Conservation (phyloP, 2,797 vertebrate genomes). For the Sylvilagus floridanus region DNA sequence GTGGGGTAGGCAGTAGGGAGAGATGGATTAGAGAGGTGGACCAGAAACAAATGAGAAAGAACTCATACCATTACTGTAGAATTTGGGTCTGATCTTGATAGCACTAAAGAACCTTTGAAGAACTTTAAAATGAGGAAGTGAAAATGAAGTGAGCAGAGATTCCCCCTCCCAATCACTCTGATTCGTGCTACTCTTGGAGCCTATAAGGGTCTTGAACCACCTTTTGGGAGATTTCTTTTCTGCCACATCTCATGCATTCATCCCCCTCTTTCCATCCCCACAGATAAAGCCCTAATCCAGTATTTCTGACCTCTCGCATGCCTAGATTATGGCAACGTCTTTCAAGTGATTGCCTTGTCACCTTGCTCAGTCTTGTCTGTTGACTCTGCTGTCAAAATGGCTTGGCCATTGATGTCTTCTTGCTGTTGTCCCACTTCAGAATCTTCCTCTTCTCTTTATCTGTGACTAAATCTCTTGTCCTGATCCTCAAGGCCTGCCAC, state of each 20-base stretch:
- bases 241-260: neutral
- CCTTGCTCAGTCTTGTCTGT: neutral
- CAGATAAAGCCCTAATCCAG: neutral
- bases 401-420: neutral
- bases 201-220: neutral
- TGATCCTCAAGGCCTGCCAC: neutral
- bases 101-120: neutral
- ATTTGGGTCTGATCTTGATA: neutral
- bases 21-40: too few species aligned
- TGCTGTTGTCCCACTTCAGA: neutral
- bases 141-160: conserved; percentile 5
- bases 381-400: neutral
- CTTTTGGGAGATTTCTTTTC: neutral
- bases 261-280: neutral
- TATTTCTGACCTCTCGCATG: neutral
- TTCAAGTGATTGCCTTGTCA: neutral
- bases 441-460: neutral
- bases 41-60: neutral
- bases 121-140: neutral
- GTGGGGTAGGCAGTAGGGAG: neutral
- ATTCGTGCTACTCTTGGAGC: neutral
- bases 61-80: too few species aligned
- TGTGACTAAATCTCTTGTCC: neutral
- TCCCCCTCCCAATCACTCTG: neutral
- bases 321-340: neutral